A percentile compares a stretch with the other conserved stretches of the same genome.
Evolutionary conservation across 2,888 invertebrate genomes (phyloP).

Genomic region (Conops quadrifasciatus): DNA sequence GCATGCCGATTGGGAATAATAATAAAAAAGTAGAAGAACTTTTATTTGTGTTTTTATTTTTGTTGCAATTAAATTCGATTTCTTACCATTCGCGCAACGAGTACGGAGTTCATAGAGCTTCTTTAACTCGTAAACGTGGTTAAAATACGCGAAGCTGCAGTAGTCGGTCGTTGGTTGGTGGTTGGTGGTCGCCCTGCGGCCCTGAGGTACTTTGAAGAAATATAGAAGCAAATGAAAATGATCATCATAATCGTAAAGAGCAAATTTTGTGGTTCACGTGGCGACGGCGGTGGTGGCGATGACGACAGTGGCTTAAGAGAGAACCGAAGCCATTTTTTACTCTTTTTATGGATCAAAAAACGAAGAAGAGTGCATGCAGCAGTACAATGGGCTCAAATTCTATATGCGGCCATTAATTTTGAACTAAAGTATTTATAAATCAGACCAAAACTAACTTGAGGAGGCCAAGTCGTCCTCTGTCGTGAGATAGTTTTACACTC

Average conservation of each 20-base stretch:
- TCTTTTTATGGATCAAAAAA: conserved; percentile 43
- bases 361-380: background rate
- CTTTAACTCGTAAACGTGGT: conserved; percentile 17
- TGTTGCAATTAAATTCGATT: conserved; percentile 34
- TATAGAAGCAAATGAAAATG: conserved; percentile 16
- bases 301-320: conserved; percentile 47
- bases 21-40: conserved; percentile 27
- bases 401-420: background rate
- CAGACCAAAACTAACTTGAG: background rate
- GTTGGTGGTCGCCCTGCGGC: background rate
- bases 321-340: conserved; percentile 50
- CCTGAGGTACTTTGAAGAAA: background rate
- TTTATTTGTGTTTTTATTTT: conserved; percentile 21
- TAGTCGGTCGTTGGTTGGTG: too few species aligned
- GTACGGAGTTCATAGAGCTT: conserved; percentile 10
- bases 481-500: too few species aligned
- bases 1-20: conserved; percentile 33
- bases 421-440: background rate
- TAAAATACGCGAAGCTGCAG: too few species aligned
- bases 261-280: conserved; percentile 39
- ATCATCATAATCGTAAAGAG: conserved; percentile 18
- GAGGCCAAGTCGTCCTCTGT: background rate
- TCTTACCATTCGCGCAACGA: conserved; percentile 28
- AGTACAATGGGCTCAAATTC: background rate
- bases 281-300: too few species aligned